Conservation (phyloP, 2,797 vertebrate genomes). For the Cheirogaleus major region DNA sequence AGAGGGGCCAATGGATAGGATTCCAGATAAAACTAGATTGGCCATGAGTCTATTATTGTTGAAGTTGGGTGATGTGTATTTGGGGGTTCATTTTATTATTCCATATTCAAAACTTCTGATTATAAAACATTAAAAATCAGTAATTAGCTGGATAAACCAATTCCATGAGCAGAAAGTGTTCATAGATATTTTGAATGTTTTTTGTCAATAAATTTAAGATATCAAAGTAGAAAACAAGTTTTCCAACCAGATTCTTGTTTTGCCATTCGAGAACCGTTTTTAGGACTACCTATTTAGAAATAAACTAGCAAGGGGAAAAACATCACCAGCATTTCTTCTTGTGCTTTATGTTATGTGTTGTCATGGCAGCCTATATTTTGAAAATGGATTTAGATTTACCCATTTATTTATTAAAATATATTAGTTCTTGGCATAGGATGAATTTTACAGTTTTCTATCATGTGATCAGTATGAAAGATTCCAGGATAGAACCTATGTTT, state of each 20-base stretch:
- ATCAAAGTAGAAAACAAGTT: not conserved
- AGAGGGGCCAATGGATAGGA: not conserved
- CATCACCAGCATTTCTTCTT: not conserved
- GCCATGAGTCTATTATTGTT: not conserved
- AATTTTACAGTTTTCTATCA: not conserved
- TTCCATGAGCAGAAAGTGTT: not conserved
- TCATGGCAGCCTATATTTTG: conserved; percentile 24
- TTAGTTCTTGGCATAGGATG: conserved; percentile 9
- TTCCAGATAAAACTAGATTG: not conserved
- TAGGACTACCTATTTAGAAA: not conserved
- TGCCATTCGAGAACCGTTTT: not conserved
- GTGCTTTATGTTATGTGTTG: not conserved
- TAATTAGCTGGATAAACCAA: not conserved
- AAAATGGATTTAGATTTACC: conserved; percentile 34
- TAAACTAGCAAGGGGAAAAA: not conserved
- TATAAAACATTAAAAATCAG: not conserved
- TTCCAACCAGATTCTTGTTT: not conserved
- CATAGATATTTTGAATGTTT: not conserved
- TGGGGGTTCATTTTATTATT: not conserved
- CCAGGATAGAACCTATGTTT: not conserved
- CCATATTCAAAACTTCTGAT: not conserved
- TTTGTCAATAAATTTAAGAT: conserved; percentile 12
- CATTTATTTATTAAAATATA: not conserved
- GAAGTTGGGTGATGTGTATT: not conserved
- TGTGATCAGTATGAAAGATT: conserved; percentile 6